These are phyloP conservation scores for Babyrousa celebensis DNA, from an alignment of 2,797 vertebrate species.

Conservation along the genomic window DNA sequence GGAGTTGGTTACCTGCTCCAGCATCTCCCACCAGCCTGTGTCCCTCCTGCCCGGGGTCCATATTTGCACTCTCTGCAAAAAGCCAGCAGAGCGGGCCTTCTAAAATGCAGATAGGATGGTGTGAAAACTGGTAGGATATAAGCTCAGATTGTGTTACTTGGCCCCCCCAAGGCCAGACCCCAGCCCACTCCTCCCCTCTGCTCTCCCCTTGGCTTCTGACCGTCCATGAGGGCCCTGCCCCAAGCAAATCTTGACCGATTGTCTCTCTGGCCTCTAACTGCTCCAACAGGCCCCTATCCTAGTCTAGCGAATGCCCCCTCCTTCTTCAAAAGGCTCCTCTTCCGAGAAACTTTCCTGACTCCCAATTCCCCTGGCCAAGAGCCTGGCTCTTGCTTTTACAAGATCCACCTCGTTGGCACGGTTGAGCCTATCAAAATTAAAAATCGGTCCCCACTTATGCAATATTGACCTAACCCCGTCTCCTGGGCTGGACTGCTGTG, in stretches of 20 bases:
- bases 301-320: background rate
- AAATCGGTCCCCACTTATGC: background rate
- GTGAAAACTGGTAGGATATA: background rate
- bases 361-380: background rate
- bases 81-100: background rate
- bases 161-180: no score
- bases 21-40: background rate
- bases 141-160: background rate
- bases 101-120: background rate
- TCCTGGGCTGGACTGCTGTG: background rate
- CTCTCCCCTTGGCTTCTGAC: background rate
- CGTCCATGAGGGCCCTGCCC: background rate
- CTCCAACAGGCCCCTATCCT: rapidly evolving
- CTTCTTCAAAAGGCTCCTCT: background rate
- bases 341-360: background rate
- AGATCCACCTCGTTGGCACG: background rate
- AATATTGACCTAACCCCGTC: background rate
- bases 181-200: no score
- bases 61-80: background rate
- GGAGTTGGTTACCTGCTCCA: background rate
- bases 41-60: background rate
- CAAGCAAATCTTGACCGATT: no score
- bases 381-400: background rate
- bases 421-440: background rate
- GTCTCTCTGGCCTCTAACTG: background rate